A percentile compares a stretch with the other conserved stretches of the same genome.
phyloP scores from a whole-genome alignment of 2,113 vertebrate genomes.

The Eurypyga helias region DNA sequence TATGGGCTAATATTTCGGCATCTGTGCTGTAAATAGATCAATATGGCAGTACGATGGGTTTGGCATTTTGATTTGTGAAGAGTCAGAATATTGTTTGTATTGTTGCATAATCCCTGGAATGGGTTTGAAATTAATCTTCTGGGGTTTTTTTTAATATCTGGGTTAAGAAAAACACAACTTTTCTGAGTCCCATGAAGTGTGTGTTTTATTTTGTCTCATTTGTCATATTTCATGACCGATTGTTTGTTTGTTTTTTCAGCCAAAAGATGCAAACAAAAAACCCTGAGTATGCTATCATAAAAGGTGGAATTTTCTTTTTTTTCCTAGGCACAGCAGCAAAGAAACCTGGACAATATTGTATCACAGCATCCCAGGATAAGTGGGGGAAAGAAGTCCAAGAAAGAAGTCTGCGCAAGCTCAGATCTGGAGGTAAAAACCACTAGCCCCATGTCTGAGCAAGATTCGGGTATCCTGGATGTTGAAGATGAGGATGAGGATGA shows the following conservation, averaged over 20 bases:
- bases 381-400: slow-evolving; percentile 80
- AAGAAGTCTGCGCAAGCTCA: slow-evolving; percentile 68
- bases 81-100: neutral
- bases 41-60: neutral
- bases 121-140: neutral
- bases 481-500: slow-evolving; percentile 93
- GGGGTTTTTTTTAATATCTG: neutral
- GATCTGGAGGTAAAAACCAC: slow-evolving; percentile 81
- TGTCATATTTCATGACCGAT: neutral
- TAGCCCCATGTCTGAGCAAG: slow-evolving; percentile 88
- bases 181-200: neutral
- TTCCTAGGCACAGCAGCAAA: slow-evolving; percentile 90
- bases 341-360: slow-evolving; percentile 87
- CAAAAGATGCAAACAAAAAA: no score
- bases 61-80: neutral
- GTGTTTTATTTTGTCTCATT: neutral
- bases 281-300: neutral
- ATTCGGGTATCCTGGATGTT: slow-evolving; percentile 93
- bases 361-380: slow-evolving; percentile 81
- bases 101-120: slow-evolving; percentile 1
- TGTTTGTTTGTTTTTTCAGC: no score
- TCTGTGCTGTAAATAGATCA: slow-evolving; percentile 34
- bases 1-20: neutral
- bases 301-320: neutral
- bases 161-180: neutral